Percentiles rank a stretch among this genome's conserved stretches.
Conservation (phyloP, 1,140 invertebrate genomes). For the Holotrichia oblita region DNA sequence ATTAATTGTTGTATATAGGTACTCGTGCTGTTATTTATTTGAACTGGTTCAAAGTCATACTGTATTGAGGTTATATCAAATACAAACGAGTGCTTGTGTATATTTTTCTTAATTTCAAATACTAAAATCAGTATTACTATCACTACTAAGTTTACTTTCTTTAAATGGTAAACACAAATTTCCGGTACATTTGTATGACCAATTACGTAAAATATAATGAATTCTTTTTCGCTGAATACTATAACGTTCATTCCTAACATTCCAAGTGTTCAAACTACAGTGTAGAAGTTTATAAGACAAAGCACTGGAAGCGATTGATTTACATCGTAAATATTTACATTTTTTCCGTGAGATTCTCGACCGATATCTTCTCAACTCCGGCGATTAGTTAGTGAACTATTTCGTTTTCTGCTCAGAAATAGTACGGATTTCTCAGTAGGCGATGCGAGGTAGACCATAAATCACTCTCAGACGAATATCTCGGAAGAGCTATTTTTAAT, state of each 20-base stretch:
- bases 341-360: background rate
- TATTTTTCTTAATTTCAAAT: too few species aligned
- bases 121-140: too few species aligned
- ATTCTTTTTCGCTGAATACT: background rate
- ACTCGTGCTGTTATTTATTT: too few species aligned
- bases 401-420: background rate
- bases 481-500: slow-evolving; percentile 10
- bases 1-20: too few species aligned
- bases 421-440: background rate
- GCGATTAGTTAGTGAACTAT: background rate
- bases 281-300: background rate
- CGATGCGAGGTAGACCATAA: background rate
- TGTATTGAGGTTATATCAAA: too few species aligned
- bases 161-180: too few species aligned
- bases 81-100: too few species aligned
- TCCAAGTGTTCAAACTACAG: background rate
- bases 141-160: too few species aligned
- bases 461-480: background rate
- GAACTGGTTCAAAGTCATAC: too few species aligned
- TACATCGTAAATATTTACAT: slow-evolving; percentile 2
- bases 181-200: too few species aligned
- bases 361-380: background rate
- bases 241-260: background rate
- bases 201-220: too few species aligned
- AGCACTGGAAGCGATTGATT: background rate